A percentile compares a stretch with the other conserved stretches of the same genome.
phyloP scores from a whole-genome alignment of 1,140 invertebrate species.

The Centruroides vittatus region DNA sequence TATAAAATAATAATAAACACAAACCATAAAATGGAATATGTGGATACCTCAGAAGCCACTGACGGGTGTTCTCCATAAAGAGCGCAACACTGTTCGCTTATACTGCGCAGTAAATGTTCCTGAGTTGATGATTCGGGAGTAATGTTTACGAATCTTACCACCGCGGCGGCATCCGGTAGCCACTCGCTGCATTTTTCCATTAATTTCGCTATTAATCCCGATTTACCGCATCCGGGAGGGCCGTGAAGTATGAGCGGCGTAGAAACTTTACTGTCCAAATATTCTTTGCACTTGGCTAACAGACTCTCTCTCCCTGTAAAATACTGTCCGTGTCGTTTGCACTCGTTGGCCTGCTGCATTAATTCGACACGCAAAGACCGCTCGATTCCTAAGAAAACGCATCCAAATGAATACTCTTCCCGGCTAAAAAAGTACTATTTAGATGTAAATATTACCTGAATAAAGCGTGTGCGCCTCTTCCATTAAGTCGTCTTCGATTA shows the following conservation, averaged over 20 bases:
- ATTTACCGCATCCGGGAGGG: slow-evolving; percentile 62
- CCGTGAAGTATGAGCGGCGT: slow-evolving; percentile 57
- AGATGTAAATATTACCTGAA: slow-evolving; percentile 19
- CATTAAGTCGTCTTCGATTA: slow-evolving; percentile 38
- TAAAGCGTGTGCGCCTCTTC: slow-evolving; percentile 16
- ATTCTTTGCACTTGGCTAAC: slow-evolving; percentile 31
- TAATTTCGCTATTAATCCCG: slow-evolving; percentile 53
- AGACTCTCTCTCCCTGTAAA: slow-evolving; percentile 28
- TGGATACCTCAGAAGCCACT: slow-evolving; percentile 17
- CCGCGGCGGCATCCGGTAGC: slow-evolving; percentile 44
- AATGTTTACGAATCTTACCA: slow-evolving; percentile 42
- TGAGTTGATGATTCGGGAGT: slow-evolving; percentile 49
- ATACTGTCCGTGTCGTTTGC: slow-evolving; percentile 23
- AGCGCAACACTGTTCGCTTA: slow-evolving; percentile 49
- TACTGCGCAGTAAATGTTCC: slow-evolving; percentile 45
- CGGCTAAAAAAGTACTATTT: not conserved
- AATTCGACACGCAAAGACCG: slow-evolving; percentile 8
- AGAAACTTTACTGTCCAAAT: slow-evolving; percentile 42
- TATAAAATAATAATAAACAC: no score
- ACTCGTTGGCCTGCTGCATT: slow-evolving; percentile 9
- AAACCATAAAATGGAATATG: no score
- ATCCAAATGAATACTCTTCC: not conserved
- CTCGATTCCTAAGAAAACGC: slow-evolving; percentile 8
- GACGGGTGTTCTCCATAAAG: slow-evolving; percentile 27
- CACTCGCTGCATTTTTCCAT: slow-evolving; percentile 47